These are phyloP conservation scores for Betta splendens DNA, from an alignment of 2,797 vertebrate species.

Conservation along the genomic window DNA sequence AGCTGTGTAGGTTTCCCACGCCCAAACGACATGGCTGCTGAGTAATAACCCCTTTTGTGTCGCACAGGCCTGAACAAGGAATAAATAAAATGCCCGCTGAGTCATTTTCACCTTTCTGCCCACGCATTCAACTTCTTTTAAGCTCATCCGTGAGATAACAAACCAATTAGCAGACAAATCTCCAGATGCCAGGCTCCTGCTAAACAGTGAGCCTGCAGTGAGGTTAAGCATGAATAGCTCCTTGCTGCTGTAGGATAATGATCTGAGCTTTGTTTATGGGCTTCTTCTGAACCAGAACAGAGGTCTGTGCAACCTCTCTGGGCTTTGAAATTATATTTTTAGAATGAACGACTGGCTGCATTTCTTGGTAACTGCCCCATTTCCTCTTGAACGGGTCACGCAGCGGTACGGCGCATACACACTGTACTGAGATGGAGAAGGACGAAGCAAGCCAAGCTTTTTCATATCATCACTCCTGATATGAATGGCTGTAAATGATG, in stretches of 20 bases:
- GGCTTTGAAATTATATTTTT: slow-evolving; percentile 55
- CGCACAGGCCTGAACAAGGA: neutral
- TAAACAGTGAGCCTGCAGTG: slow-evolving; percentile 23
- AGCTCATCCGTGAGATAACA: slow-evolving; percentile 25
- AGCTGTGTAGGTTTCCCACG: slow-evolving; percentile 45
- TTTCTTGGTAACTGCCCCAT: slow-evolving; percentile 50
- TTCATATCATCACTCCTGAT: neutral
- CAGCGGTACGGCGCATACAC: slow-evolving; percentile 17
- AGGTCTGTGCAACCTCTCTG: slow-evolving; percentile 22
- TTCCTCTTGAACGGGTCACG: slow-evolving; percentile 49
- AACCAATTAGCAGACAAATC: slow-evolving; percentile 44
- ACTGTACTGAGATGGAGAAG: slow-evolving; percentile 9
- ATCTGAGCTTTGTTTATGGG: slow-evolving; percentile 42
- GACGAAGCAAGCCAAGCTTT: slow-evolving; percentile 9
- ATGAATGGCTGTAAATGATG: neutral
- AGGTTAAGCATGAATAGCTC: slow-evolving; percentile 25
- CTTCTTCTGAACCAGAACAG: slow-evolving; percentile 26
- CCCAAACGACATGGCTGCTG: slow-evolving; percentile 51
- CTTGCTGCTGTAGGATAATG: slow-evolving; percentile 45
- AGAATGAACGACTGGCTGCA: slow-evolving; percentile 54
- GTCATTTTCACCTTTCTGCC: slow-evolving; percentile 1
- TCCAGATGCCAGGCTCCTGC: slow-evolving; percentile 20
- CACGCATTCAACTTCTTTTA: neutral
- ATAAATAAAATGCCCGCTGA: neutral
- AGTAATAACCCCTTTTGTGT: too few species aligned